Conservation (phyloP, 2,888 invertebrate genomes). For the Stegana nigrithorax region DNA sequence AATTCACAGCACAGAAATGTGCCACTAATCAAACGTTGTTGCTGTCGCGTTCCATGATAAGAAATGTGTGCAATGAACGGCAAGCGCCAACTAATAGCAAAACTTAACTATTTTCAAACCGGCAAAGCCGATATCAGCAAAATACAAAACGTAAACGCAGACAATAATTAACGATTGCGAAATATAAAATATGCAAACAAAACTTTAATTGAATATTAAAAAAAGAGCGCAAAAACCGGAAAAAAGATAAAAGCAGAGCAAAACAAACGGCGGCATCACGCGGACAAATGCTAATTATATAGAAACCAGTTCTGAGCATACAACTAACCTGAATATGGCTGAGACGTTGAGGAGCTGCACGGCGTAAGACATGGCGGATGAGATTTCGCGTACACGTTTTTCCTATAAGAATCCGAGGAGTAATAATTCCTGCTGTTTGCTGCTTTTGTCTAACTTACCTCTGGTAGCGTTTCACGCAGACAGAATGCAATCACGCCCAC, state of each 20-base stretch:
- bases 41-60: background rate
- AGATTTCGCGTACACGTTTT: conserved; percentile 77
- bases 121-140: too few relatives aligned
- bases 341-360: conserved; percentile 75
- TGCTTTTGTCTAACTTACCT: conserved; percentile 68
- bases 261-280: conserved; percentile 21
- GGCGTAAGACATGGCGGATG: conserved; percentile 75
- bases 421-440: background rate
- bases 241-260: conserved; percentile 14
- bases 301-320: conserved; percentile 6
- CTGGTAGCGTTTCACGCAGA: conserved; percentile 87
- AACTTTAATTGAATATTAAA: background rate
- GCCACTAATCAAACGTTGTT: too few relatives aligned
- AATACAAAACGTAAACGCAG: too few relatives aligned
- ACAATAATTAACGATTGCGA: background rate
- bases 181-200: conserved; percentile 23
- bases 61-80: background rate
- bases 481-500: conserved; percentile 78
- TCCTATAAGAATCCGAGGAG: conserved; percentile 65
- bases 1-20: too few relatives aligned
- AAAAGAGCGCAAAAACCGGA: background rate
- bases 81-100: background rate
- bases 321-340: conserved; percentile 69
- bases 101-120: too few relatives aligned
- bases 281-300: conserved; percentile 58